These are phyloP conservation scores for Pseudomyrmex concolor DNA, from an alignment of 1,140 invertebrate genomes.

Conservation along the genomic window DNA sequence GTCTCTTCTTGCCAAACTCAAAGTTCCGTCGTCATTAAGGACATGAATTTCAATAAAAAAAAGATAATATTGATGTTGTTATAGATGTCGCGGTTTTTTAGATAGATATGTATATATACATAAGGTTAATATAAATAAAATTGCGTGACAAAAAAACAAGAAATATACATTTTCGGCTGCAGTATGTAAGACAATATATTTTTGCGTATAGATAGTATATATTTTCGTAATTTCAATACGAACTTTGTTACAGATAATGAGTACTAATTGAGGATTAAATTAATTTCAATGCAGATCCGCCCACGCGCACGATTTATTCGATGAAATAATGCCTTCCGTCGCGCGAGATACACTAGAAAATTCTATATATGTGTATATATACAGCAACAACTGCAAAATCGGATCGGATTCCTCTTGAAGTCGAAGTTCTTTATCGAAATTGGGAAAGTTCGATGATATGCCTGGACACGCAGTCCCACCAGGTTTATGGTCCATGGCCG, in stretches of 20 bases:
- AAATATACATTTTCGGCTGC: not conserved
- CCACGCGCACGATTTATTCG: not conserved
- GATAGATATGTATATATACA: not conserved
- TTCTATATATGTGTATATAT: not conserved
- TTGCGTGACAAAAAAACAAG: not conserved
- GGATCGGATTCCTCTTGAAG: slow-evolving; percentile 16
- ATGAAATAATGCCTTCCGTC: slow-evolving; percentile 1
- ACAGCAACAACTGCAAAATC: slow-evolving; percentile 17
- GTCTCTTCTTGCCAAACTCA: not conserved
- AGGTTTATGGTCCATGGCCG: slow-evolving; percentile 43
- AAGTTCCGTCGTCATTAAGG: slow-evolving; percentile 14
- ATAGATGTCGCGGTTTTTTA: not conserved
- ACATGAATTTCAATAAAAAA: slow-evolving; percentile 19
- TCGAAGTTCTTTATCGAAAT: slow-evolving; percentile 63
- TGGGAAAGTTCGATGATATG: slow-evolving; percentile 61
- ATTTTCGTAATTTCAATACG: not conserved
- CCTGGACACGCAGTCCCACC: not conserved
- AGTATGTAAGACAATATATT: no score
- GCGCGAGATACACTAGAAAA: slow-evolving; percentile 19
- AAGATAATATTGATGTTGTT: not conserved
- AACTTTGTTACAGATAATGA: not conserved
- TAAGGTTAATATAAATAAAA: not conserved
- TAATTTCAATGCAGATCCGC: slow-evolving; percentile 34
- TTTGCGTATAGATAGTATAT: not conserved
- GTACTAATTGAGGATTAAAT: slow-evolving; percentile 14